These are phyloP conservation scores for Marcusenius ussheri DNA, from an alignment of 2,113 vertebrate genomes.

Conservation along the genomic window DNA sequence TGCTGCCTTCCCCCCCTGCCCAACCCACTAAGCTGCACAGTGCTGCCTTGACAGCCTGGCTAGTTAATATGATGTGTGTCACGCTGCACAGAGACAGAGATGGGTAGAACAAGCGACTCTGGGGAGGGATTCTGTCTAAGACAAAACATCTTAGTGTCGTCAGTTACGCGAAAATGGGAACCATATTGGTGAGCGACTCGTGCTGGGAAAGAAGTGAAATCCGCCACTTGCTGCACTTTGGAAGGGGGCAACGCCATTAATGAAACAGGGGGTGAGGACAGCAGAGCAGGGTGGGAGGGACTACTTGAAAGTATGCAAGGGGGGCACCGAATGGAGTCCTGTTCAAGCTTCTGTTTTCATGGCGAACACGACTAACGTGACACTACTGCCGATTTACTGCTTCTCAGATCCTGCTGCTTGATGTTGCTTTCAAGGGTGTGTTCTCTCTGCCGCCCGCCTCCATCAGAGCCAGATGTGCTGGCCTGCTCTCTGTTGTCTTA, in stretches of 20 bases:
- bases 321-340: neutral
- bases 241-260: neutral
- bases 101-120: neutral
- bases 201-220: neutral
- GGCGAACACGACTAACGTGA: neutral
- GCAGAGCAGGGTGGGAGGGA: neutral
- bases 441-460: neutral
- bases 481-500: neutral
- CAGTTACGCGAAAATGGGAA: neutral
- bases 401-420: neutral
- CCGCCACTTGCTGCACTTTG: neutral
- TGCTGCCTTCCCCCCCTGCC: neutral
- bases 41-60: neutral
- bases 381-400: neutral
- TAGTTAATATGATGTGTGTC: neutral
- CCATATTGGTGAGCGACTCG: neutral
- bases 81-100: neutral
- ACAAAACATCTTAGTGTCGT: neutral
- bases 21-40: neutral
- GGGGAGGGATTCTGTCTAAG: neutral
- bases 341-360: neutral
- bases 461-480: neutral
- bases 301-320: neutral
- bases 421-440: neutral
- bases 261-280: neutral